phyloP scores from a whole-genome alignment of 2,888 invertebrate species.

The Parelbella ahira region DNA sequence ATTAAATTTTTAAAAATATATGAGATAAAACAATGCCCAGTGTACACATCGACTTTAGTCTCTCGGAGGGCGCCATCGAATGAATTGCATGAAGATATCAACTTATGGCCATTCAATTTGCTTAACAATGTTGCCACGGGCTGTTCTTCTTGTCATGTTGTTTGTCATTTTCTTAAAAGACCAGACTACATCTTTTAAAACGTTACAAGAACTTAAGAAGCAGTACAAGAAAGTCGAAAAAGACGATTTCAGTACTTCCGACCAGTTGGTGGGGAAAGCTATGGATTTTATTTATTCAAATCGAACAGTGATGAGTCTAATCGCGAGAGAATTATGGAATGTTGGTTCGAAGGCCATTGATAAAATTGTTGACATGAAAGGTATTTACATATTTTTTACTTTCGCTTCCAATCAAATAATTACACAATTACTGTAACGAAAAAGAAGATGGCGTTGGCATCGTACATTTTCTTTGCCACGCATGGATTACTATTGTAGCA shows the following conservation, averaged over 20 bases:
- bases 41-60: too few species aligned
- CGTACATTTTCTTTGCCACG: too few species aligned
- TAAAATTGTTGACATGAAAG: conserved; percentile 51
- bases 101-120: not conserved
- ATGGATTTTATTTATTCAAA: conserved; percentile 67
- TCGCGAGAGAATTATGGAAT: conserved; percentile 65
- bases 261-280: conserved; percentile 54
- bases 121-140: conserved; percentile 2
- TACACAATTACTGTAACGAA: too few species aligned
- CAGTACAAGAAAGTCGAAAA: conserved; percentile 42
- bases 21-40: too few species aligned
- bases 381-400: too few species aligned
- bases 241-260: conserved; percentile 44
- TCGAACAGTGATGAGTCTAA: conserved; percentile 58
- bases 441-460: too few species aligned
- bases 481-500: too few species aligned
- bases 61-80: too few species aligned
- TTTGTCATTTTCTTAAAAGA: conserved; percentile 38
- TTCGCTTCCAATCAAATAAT: too few species aligned
- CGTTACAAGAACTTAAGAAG: conserved; percentile 41
- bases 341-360: conserved; percentile 59
- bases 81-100: too few species aligned
- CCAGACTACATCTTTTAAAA: conserved; percentile 46
- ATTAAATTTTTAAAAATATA: too few species aligned
- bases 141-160: conserved; percentile 21